Evolutionary conservation across 2,797 vertebrate species (phyloP).

Genomic region (Siniperca undulata): DNA sequence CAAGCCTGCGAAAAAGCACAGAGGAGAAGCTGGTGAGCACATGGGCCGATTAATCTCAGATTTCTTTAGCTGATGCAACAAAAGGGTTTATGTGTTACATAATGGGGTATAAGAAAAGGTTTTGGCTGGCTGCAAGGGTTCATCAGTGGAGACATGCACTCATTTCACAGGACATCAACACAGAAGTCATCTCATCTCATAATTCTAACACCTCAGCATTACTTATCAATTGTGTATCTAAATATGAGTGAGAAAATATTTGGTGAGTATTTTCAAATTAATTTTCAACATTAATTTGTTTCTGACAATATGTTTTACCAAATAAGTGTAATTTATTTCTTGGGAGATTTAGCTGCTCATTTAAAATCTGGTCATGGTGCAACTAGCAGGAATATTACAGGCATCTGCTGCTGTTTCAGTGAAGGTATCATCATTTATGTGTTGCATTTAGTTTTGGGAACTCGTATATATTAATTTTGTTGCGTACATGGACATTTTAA

Average conservation of each 20-base stretch:
- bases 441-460: not conserved
- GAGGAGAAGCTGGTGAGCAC: slow-evolving; percentile 37
- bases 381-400: not conserved
- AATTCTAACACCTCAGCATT: not conserved
- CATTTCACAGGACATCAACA: not conserved
- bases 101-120: not conserved
- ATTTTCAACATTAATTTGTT: not conserved
- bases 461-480: not conserved
- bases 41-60: slow-evolving; percentile 4
- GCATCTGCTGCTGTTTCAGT: too few species aligned
- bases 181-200: not conserved
- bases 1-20: slow-evolving; percentile 86
- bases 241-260: not conserved
- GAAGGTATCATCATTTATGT: not conserved
- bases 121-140: not conserved
- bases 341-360: not conserved
- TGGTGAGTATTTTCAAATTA: not conserved
- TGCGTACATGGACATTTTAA: not conserved
- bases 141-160: not conserved
- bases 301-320: not conserved
- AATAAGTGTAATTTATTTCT: not conserved
- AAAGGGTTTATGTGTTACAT: not conserved
- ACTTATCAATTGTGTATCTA: not conserved
- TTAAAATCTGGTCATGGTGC: not conserved
- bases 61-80: not conserved